A percentile compares a stretch with the other conserved stretches of the same genome.
Conservation (phyloP, 1,140 invertebrate species). For the Pogonus chalceus region DNA sequence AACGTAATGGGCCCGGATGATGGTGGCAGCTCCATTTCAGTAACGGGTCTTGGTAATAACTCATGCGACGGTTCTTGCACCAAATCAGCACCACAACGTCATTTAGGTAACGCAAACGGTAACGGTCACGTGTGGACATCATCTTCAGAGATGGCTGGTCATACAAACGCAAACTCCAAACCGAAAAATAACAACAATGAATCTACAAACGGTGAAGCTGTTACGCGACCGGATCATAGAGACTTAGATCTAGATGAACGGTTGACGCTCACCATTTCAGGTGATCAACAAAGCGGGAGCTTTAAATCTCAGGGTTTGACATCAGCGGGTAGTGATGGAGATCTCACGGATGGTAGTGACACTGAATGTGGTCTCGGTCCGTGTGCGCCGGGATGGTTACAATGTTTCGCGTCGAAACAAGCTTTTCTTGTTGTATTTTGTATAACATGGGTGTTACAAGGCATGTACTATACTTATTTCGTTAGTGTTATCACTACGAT, state of each 20-base stretch:
- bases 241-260: not conserved
- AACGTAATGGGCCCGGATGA: not conserved
- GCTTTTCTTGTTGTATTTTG: constrained; percentile 82
- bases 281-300: constrained; percentile 7
- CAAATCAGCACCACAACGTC: not conserved
- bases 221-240: not conserved
- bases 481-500: constrained; percentile 94
- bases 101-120: not conserved
- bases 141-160: not conserved
- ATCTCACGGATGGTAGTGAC: constrained; percentile 35
- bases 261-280: not conserved
- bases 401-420: constrained; percentile 76
- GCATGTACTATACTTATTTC: constrained; percentile 93
- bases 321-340: constrained; percentile 12
- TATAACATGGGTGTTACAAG: constrained; percentile 80
- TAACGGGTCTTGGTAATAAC: not conserved
- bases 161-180: not conserved
- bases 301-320: constrained; percentile 19
- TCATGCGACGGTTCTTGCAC: not conserved
- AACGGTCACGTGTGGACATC: not conserved
- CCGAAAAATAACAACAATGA: not conserved
- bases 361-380: constrained; percentile 59
- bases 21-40: not conserved
- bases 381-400: constrained; percentile 58
- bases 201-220: not conserved